Evolutionary conservation across 2,113 vertebrate species (phyloP), one percentile per base, ranked within the genome.

Genomic region (Callorhinus ursinus): DNA sequence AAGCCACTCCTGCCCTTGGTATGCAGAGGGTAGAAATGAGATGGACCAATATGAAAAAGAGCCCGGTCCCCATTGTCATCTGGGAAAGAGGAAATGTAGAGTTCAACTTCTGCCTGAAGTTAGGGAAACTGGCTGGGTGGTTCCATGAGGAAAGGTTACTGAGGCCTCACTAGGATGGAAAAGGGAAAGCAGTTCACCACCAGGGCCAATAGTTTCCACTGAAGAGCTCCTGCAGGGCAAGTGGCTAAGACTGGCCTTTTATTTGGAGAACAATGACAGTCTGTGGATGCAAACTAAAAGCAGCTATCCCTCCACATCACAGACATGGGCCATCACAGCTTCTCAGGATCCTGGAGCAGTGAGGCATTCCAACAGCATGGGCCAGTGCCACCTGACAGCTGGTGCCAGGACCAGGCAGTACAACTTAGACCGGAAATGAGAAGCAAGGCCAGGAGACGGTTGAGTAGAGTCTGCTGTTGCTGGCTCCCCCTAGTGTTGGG

Each of bases 401-500:
- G 42, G 26, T 28, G 12, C 39, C 51, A 67, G 16, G 31, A 61
- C 10, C 33, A 59, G 11, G n/a, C 14, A 46, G 31, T 14, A 57
- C 65, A 46, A 19, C 6, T 49, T 7, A 55, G 19, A 7, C 14
- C 1, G 1, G 39, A 87, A 67, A 55, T 12, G 22, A 93, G 49
- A 90, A 36, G 53, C 63, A 22, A 7, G 13, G 42, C 14, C 5
- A 2, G 39, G 18, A 24, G 0, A 5, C 6, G 28, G 42, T 3
- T 5, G 19, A 79, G 31, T 21, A 5, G 67, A 55, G 11, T 21
- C 93, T 85, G 67, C 83, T 92, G 7, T 61, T 61, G 39, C 84
- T 91, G 10, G 94, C 46, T 74, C 24, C 90, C 86, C 79, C 97
- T 97, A 55, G 61, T 93, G 94, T 55, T 69, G 2, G 39, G 39